phyloP scores from a whole-genome alignment of 2,113 vertebrate species.

The Nesoenas mayeri region DNA sequence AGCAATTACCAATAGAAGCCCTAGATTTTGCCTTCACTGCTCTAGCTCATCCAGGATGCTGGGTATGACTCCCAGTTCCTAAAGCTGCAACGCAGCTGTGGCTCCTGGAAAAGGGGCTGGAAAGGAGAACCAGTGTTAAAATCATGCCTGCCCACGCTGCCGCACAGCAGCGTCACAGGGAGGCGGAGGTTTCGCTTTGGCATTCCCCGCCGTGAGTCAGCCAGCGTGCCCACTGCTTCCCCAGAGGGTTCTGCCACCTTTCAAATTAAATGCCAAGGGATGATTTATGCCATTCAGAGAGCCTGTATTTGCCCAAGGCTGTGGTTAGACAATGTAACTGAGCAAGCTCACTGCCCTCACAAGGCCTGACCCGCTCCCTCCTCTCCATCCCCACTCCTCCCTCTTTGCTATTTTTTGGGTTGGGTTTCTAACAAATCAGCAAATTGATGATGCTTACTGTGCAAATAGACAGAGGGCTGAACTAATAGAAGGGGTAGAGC shows the following conservation, averaged over 20 bases:
- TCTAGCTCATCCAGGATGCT: background rate
- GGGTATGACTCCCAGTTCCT: background rate
- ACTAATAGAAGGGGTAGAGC: background rate
- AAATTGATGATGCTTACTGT: background rate
- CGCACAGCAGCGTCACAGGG: rapidly evolving
- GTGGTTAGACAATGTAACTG: background rate
- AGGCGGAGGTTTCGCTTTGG: background rate
- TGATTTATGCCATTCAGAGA: background rate
- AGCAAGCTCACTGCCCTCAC: background rate
- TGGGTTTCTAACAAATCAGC: background rate
- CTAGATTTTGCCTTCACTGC: background rate
- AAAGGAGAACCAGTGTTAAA: background rate
- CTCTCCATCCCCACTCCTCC: background rate
- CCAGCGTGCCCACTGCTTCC: background rate
- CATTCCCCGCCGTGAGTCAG: background rate
- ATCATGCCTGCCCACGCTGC: rapidly evolving
- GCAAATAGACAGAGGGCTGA: background rate
- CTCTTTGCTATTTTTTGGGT: background rate
- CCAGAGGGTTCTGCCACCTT: background rate
- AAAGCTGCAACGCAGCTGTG: rapidly evolving
- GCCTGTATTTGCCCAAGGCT: background rate
- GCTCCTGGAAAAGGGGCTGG: background rate
- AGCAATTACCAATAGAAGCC: background rate
- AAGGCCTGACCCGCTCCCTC: background rate
- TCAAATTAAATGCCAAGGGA: rapidly evolving